Evolutionary conservation across 30 jellyfish, hydroid and myxozoan species (phyloP).

Genomic region (Turritopsis dohrnii): DNA sequence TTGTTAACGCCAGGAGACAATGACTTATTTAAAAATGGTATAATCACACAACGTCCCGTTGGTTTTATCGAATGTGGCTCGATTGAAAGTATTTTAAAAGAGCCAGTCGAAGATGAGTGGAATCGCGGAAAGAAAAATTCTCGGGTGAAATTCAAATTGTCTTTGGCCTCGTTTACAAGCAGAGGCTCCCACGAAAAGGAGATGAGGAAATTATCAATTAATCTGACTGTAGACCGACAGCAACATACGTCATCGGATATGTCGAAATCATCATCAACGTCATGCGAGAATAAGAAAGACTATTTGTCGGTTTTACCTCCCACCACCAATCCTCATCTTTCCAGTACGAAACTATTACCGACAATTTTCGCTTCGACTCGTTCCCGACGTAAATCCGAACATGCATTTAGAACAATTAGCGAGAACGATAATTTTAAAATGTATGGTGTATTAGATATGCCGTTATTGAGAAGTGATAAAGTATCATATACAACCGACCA

Average conservation of each 20-base stretch:
- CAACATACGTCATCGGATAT: background rate
- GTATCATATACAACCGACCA: background rate
- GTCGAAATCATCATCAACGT: background rate
- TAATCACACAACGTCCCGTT: background rate
- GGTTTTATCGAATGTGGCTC: conserved; percentile 11
- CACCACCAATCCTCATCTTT: background rate
- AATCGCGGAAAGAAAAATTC: background rate
- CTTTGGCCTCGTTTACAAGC: background rate
- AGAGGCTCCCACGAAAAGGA: background rate
- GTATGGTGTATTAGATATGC: background rate
- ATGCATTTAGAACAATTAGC: background rate
- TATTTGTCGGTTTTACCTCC: background rate
- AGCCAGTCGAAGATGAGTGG: background rate
- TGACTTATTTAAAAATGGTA: conserved; percentile 5
- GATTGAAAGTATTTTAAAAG: conserved; percentile 8
- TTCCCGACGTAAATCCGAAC: background rate
- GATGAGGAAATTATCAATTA: background rate
- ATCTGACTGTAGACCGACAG: background rate
- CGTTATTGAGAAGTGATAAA: background rate
- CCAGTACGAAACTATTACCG: background rate
- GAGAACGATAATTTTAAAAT: background rate
- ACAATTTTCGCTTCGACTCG: background rate
- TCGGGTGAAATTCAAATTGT: background rate
- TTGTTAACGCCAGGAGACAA: background rate
- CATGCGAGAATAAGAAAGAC: background rate